Evolutionary conservation across 1,140 invertebrate species (phyloP), one percentile per base, ranked within the genome.

Genomic region (Drosophila asahinai): DNA sequence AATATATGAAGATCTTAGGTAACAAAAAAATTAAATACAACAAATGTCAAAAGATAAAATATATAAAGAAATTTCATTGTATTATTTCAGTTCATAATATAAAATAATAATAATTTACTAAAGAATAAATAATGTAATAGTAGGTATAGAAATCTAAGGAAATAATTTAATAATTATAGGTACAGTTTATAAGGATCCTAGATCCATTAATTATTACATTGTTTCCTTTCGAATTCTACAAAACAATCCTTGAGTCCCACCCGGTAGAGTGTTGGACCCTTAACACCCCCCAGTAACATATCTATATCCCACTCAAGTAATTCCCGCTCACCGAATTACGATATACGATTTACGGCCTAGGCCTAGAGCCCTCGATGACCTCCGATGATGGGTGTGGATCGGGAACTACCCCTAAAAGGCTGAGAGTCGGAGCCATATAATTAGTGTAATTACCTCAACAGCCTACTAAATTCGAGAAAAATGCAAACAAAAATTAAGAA

Each of bases 401-500:
- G 60, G 38, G 17, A 77, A 30, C 83, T 84, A 87, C 83, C 83
- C 83, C 70, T 89, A 81, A 66, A 40, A 45, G 61, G 60, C 19
- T 17, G 55, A 40, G 22, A 52, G 59, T 73, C 76, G 51, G 73
- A 51, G 86, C 75, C 65, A 81, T 89, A 89, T 89, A 89, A 89
- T 89, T 89, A 89, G 86, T 82, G 82, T 89, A 89, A 89, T 89
- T 89, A 89, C 81, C 86, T 89, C 86, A 89, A 89, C 86, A 89
- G 86, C 86, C 86, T 86, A 89, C 86, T 86, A 89, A 89, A 89
- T 82, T 89, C 62, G 81, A 86, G 89, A 91, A 91, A 91, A 91
- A 91, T 91, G 83, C 84, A 91, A 92, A 92, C 90, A 92, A 86
- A 91, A 91, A 91, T 91, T 91, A 92, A 91, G 89, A 92, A 92